Evolutionary conservation across 2,888 invertebrate genomes (phyloP).

Genomic region (Dichetophora obliterata): DNA sequence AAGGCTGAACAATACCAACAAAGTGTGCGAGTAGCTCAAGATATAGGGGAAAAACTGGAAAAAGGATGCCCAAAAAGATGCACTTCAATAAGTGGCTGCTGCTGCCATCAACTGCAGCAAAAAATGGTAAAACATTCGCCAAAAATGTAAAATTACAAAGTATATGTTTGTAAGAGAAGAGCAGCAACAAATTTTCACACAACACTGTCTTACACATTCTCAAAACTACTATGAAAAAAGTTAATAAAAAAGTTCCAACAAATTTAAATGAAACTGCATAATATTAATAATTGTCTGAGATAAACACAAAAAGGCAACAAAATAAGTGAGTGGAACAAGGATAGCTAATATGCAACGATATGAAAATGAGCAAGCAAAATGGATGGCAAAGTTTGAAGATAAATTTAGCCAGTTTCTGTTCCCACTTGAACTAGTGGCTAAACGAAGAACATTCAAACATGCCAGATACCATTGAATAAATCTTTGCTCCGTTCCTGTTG

Average conservation of each 20-base stretch:
- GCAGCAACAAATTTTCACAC: not conserved
- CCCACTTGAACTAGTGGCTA: too few relatives aligned
- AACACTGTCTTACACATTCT: constrained; percentile 13
- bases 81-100: constrained; percentile 34
- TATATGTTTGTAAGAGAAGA: not conserved
- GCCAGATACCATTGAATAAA: too few relatives aligned
- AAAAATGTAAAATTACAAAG: constrained; percentile 27
- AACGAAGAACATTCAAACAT: too few relatives aligned
- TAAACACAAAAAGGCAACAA: too few relatives aligned
- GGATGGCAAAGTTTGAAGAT: not conserved
- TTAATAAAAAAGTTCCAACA: constrained; percentile 34
- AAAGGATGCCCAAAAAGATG: constrained; percentile 41
- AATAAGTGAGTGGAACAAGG: not conserved
- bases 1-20: not conserved
- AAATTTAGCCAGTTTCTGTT: not conserved
- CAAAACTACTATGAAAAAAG: constrained; percentile 27
- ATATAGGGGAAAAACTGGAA: not conserved
- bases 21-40: not conserved
- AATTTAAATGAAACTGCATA: constrained; percentile 43
- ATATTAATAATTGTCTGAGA: constrained; percentile 43
- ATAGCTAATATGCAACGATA: not conserved
- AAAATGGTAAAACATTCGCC: constrained; percentile 25
- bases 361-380: not conserved
- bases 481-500: too few relatives aligned
- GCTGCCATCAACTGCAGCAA: constrained; percentile 34